These are phyloP conservation scores for Lipotes vexillifer DNA, from an alignment of 2,113 vertebrate species.

Conservation along the genomic window DNA sequence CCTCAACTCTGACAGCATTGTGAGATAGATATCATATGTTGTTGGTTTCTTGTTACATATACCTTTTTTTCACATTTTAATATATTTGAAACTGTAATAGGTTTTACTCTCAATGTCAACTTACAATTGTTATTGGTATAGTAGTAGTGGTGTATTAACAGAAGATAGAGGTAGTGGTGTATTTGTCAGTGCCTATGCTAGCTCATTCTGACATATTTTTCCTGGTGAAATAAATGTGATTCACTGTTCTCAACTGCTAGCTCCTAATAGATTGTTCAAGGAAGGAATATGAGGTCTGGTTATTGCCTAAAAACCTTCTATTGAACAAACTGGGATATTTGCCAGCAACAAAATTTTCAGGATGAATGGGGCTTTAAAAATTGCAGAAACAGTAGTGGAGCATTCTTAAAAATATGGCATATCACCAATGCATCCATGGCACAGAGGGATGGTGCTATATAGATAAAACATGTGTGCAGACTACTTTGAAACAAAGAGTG, in stretches of 20 bases:
- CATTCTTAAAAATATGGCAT: background rate
- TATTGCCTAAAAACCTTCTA: background rate
- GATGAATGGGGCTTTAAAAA: background rate
- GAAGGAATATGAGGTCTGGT: background rate
- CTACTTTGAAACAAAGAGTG: background rate
- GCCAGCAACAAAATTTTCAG: background rate
- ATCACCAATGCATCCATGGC: background rate
- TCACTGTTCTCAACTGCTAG: background rate
- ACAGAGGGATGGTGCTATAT: background rate
- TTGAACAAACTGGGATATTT: background rate
- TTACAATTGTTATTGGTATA: background rate
- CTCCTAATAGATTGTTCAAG: background rate
- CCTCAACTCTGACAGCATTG: background rate
- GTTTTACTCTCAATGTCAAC: background rate
- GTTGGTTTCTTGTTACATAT: background rate
- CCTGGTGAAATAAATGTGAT: background rate
- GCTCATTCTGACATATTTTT: background rate
- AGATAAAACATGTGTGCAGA: background rate
- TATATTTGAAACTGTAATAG: background rate
- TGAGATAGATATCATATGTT: background rate
- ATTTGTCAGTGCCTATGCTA: background rate
- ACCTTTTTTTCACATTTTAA: background rate
- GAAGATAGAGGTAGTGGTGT: background rate
- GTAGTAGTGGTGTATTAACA: background rate
- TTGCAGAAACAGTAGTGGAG: background rate